Percentiles rank a stretch among this genome's conserved stretches.
phyloP scores from a whole-genome alignment of 2,888 invertebrate genomes.

The Philopedon plagiatum region DNA sequence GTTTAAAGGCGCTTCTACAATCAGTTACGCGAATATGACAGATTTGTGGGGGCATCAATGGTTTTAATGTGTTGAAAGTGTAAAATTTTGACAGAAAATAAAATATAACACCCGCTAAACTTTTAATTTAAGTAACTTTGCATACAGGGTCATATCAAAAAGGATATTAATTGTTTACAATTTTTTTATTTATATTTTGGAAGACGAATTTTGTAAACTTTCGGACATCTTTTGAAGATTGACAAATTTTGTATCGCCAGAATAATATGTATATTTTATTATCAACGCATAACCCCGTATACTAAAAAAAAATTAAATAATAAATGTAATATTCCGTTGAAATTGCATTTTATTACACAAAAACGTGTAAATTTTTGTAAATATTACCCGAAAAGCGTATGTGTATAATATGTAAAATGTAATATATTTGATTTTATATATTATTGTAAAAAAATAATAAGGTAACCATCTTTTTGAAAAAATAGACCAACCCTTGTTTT shows the following conservation, averaged over 20 bases:
- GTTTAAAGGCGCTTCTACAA: background rate
- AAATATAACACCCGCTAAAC: slow-evolving; percentile 49
- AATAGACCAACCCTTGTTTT: slow-evolving; percentile 52
- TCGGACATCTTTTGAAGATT: no score
- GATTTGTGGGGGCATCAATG: slow-evolving; percentile 9
- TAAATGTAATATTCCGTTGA: slow-evolving; percentile 35
- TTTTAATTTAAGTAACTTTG: slow-evolving; percentile 24
- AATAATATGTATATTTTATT: background rate
- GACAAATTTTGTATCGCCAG: no score
- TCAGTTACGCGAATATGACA: background rate
- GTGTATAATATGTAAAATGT: slow-evolving; percentile 53
- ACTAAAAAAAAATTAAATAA: slow-evolving; percentile 49
- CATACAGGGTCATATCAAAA: slow-evolving; percentile 3
- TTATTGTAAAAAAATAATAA: slow-evolving; percentile 67
- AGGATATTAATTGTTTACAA: background rate
- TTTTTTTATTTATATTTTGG: background rate
- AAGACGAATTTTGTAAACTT: no score
- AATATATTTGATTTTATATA: slow-evolving; percentile 60
- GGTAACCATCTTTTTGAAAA: slow-evolving; percentile 54
- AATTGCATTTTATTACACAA: slow-evolving; percentile 35
- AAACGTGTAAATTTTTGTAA: slow-evolving; percentile 49
- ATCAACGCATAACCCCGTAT: background rate
- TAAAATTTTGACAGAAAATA: slow-evolving; percentile 46
- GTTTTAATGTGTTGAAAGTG: slow-evolving; percentile 46
- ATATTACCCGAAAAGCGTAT: slow-evolving; percentile 54